Base-by-base conservation (phyloP, 2,888 invertebrate genomes). In the Drosophila longiperda region DNA sequence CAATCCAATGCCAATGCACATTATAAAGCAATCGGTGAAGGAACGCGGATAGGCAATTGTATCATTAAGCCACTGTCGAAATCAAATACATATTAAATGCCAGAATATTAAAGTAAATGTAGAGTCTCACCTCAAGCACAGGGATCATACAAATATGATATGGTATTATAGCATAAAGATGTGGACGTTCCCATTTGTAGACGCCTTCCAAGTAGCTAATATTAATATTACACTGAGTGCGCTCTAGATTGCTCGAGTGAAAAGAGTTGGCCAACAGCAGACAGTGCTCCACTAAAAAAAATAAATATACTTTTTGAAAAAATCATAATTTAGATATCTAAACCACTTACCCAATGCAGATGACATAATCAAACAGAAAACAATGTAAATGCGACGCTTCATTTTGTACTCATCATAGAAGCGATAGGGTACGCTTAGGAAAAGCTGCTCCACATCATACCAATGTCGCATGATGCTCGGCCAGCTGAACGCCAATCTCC, bases 21-120 rank as follows among this genome's bases (percentile, higher is more conserved):
- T 96, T 17, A 96, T 95, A 59, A 96, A 95, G 64, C 96, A 92
- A 82, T 96, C 96, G 82, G 96, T 95, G 65, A 95, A 96, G 79
- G 96, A 96, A 94, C 96, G 96, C 0, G 95, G 94, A 75, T 95
- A 95, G 0, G 96, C 96, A 29, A 95, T 94, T 1, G 91, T 89
- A 52, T 92, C 66, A 69, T 92, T 92, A 3, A 90, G 73, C 89
- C 91, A 93, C 91, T 93, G 54, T 26, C 71, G 2, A 8, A n/a
- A 11, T 7, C 9, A n/a, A 32, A 8, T 2, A 0, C n/a, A 26
- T 7, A 12, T n/a, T 11, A 1, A 42, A 15, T n/a, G 11, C 6
- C 4, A 53, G 3, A 20, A 0, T 8, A 40, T 11, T 4, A n/a
- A 29, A 0, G 42, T 38, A 15, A 15, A 23, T 48, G 8, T 7